Percentiles rank a stretch among this genome's conserved stretches.
phyloP scores from a whole-genome alignment of 2,797 vertebrate genomes.

The Tamandua tetradactyla region DNA sequence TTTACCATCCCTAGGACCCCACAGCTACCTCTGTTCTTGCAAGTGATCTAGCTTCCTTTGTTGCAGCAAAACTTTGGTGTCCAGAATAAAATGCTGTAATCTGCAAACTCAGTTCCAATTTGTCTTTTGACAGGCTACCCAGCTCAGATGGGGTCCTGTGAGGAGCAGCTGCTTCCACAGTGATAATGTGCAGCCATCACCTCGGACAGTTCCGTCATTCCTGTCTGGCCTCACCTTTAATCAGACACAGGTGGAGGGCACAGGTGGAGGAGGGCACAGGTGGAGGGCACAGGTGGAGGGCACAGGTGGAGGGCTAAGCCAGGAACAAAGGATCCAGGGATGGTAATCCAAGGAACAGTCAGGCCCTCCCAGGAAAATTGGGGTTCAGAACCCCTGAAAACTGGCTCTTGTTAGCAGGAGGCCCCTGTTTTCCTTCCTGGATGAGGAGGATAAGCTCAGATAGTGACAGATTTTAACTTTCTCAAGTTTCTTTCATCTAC shows the following conservation, averaged over 20 bases:
- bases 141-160: too few relatives aligned
- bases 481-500: neutral
- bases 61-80: too few relatives aligned
- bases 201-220: neutral
- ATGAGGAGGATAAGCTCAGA: neutral
- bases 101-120: too few relatives aligned
- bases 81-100: too few relatives aligned
- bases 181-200: neutral
- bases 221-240: neutral
- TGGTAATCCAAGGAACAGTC: neutral
- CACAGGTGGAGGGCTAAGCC: neutral
- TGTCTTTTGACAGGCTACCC: too few relatives aligned
- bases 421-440: neutral
- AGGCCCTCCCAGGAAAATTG: neutral
- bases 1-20: too few relatives aligned
- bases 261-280: too few relatives aligned
- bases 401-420: neutral
- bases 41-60: too few relatives aligned
- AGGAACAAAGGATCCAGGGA: neutral
- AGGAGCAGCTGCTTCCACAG: neutral
- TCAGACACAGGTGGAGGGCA: neutral
- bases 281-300: too few relatives aligned
- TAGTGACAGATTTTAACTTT: neutral
- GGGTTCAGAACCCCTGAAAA: neutral
- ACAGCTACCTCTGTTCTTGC: too few relatives aligned